phyloP scores from a whole-genome alignment of 2,797 vertebrate genomes.

The Syngnathus acus region DNA sequence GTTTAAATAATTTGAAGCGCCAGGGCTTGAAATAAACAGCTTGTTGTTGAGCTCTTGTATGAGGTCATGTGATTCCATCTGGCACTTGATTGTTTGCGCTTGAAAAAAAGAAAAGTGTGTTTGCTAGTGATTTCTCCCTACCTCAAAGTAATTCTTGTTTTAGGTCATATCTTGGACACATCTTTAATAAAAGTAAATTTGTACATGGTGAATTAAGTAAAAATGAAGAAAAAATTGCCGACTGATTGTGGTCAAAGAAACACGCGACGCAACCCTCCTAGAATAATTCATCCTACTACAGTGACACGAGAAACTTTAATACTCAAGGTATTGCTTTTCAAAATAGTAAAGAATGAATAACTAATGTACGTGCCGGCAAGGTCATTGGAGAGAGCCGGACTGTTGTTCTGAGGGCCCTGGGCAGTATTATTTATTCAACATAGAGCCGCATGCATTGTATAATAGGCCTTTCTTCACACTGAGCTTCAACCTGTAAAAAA shows the following conservation, averaged over 20 bases:
- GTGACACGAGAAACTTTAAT: slow-evolving; percentile 11
- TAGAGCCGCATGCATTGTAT: slow-evolving; percentile 8
- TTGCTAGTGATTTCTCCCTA: neutral
- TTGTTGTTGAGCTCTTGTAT: slow-evolving; percentile 15
- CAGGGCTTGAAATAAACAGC: slow-evolving; percentile 50
- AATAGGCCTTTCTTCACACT: neutral
- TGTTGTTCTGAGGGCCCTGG: slow-evolving; percentile 3
- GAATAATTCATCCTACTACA: slow-evolving; percentile 13
- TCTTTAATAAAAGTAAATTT: neutral
- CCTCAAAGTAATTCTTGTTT: neutral
- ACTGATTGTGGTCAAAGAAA: neutral
- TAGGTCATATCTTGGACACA: neutral
- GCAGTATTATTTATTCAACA: slow-evolving; percentile 18
- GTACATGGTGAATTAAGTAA: neutral
- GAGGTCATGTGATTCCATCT: slow-evolving; percentile 19
- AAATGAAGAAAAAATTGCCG: neutral
- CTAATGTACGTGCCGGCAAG: slow-evolving; percentile 12
- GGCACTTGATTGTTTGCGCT: neutral
- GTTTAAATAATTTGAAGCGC: slow-evolving; percentile 47
- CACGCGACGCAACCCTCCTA: slow-evolving; percentile 9
- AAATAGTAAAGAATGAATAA: slow-evolving; percentile 5
- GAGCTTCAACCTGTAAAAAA: neutral
- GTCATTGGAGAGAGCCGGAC: slow-evolving; percentile 14
- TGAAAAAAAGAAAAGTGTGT: neutral
- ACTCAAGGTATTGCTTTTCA: slow-evolving; percentile 11